These are phyloP conservation scores for Epizoanthus fatuus DNA, from an alignment of 92 coral and sea anemone species.

Conservation along the genomic window DNA sequence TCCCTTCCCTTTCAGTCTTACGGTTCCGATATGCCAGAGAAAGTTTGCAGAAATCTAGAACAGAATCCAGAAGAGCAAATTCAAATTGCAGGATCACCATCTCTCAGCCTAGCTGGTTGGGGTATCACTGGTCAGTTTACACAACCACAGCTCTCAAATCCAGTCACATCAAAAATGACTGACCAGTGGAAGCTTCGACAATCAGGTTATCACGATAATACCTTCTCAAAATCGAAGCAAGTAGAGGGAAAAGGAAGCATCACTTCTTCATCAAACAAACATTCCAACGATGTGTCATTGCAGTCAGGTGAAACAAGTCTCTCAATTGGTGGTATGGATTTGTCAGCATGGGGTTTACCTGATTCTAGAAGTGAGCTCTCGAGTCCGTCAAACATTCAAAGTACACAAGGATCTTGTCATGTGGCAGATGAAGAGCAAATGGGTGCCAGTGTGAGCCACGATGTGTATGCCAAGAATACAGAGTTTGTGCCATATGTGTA, in stretches of 20 bases:
- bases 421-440: not conserved
- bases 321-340: constrained; percentile 1
- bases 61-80: not conserved
- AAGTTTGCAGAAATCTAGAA: not conserved
- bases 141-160: not conserved
- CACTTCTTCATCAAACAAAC: not conserved
- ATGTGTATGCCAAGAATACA: not conserved
- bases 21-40: not conserved
- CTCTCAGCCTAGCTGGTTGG: constrained; percentile 25
- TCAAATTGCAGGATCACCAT: constrained; percentile 7
- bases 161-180: not conserved
- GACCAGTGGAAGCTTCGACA: not conserved
- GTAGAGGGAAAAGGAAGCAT: not conserved
- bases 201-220: not conserved
- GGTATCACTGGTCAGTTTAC: constrained; percentile 11
- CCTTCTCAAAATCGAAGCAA: not conserved
- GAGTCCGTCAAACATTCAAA: not conserved
- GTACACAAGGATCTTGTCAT: not conserved
- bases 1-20: not conserved
- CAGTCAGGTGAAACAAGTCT: constrained; percentile 5
- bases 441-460: not conserved
- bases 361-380: not conserved
- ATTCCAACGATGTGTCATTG: not conserved
- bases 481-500: not conserved
- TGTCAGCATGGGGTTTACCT: constrained; percentile 30